A percentile compares a stretch with the other conserved stretches of the same genome.
Evolutionary conservation across 2,113 vertebrate species (phyloP).

Genomic region (Miniopterus natalensis): DNA sequence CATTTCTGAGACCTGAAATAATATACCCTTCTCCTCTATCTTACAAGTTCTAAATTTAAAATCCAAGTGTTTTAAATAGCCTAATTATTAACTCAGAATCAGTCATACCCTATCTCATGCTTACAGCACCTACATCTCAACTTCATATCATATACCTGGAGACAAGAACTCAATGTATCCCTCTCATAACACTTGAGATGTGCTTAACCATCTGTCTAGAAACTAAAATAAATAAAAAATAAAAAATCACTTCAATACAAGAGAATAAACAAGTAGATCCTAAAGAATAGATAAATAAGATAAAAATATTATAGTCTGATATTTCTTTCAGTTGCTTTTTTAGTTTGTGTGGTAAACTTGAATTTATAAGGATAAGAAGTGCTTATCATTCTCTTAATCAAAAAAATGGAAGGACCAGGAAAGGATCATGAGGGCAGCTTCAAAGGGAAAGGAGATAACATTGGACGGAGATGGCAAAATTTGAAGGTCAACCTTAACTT

Average conservation of each 20-base stretch:
- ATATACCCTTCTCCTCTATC: background rate
- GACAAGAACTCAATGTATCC: background rate
- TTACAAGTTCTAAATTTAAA: slow-evolving; percentile 57
- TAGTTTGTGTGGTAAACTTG: slow-evolving; percentile 1
- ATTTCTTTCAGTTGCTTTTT: slow-evolving; percentile 51
- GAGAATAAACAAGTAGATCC: slow-evolving; percentile 16
- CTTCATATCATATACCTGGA: background rate
- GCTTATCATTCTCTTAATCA: background rate
- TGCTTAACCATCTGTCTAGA: background rate
- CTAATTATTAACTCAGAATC: slow-evolving; percentile 5
- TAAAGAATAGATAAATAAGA: slow-evolving; percentile 55
- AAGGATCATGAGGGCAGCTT: background rate
- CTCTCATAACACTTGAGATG: background rate
- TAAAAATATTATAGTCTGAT: background rate
- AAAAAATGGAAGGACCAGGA: background rate
- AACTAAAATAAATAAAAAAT: slow-evolving; percentile 40
- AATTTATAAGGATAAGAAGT: slow-evolving; percentile 38
- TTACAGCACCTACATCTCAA: background rate
- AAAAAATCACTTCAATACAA: slow-evolving; percentile 27
- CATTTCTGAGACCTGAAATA: slow-evolving; percentile 19
- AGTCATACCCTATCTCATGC: background rate
- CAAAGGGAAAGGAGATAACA: background rate
- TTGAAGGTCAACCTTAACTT: background rate
- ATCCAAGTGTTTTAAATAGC: background rate
- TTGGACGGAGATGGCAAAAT: background rate